A percentile compares a stretch with the other conserved stretches of the same genome.
Evolutionary conservation across 2,888 invertebrate genomes (phyloP).

Genomic region (Marasmarcha lunaedactyla): DNA sequence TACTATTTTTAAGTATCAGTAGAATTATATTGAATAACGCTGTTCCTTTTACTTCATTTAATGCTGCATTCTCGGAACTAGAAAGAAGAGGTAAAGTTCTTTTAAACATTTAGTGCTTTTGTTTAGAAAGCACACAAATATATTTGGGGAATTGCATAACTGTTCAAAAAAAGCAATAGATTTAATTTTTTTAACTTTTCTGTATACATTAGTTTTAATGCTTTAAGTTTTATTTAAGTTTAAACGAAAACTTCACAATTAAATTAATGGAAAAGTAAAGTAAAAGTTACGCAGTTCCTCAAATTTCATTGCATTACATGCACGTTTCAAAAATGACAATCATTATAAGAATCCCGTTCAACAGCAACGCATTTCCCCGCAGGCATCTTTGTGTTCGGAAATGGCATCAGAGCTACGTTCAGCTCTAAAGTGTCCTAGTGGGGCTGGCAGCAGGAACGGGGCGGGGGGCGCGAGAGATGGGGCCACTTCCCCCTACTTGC

Average conservation of each 20-base stretch:
- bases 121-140: conserved; percentile 10
- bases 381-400: conserved; percentile 80
- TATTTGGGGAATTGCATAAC: conserved; percentile 1
- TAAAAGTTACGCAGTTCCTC: neutral
- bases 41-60: no score
- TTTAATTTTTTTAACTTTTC: no score
- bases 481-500: conserved; percentile 72
- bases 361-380: conserved; percentile 14
- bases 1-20: no score
- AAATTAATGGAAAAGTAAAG: no score
- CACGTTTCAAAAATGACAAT: no score
- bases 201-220: no score
- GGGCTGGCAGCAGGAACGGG: conserved; percentile 40
- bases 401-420: conserved; percentile 80
- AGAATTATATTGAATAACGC: no score
- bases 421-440: conserved; percentile 75
- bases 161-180: neutral
- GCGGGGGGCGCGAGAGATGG: conserved; percentile 51
- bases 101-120: conserved; percentile 18
- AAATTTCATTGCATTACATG: neutral
- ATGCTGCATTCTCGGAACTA: conserved; percentile 18
- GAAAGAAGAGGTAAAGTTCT: conserved; percentile 58
- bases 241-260: no score
- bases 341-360: neutral
- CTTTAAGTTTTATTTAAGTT: no score